These are phyloP conservation scores for Alca torda DNA, from an alignment of 2,797 vertebrate genomes.

Conservation along the genomic window DNA sequence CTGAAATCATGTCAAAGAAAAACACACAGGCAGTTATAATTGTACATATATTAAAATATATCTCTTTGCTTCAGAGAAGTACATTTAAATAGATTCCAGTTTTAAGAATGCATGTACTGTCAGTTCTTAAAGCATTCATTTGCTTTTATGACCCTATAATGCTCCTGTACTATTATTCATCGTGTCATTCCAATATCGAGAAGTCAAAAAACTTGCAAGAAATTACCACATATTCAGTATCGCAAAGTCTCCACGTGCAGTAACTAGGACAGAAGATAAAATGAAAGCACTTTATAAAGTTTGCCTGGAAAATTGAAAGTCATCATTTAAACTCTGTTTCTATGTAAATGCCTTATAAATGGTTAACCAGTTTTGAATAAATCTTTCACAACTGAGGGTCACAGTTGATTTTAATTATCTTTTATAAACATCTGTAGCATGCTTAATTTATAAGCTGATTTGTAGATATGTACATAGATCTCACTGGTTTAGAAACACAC, in stretches of 20 bases:
- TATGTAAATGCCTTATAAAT: neutral
- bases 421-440: neutral
- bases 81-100: neutral
- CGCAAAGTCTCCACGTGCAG: neutral
- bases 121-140: neutral
- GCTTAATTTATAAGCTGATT: constrained; percentile 27
- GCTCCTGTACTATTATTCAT: neutral
- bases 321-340: neutral
- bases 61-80: neutral
- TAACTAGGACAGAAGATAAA: neutral
- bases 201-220: neutral
- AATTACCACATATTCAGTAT: neutral
- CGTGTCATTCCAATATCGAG: neutral
- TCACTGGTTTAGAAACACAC: neutral
- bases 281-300: neutral
- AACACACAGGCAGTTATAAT: neutral
- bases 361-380: constrained; percentile 3
- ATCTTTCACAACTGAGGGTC: constrained; percentile 3
- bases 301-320: neutral
- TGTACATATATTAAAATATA: neutral
- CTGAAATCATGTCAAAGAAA: neutral
- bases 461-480: neutral
- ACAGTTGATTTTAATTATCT: constrained; percentile 34
- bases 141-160: neutral
- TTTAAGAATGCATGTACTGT: neutral